Evolutionary conservation across 2,797 vertebrate species (phyloP).

Genomic region (Poeciliopsis paucimaculata): DNA sequence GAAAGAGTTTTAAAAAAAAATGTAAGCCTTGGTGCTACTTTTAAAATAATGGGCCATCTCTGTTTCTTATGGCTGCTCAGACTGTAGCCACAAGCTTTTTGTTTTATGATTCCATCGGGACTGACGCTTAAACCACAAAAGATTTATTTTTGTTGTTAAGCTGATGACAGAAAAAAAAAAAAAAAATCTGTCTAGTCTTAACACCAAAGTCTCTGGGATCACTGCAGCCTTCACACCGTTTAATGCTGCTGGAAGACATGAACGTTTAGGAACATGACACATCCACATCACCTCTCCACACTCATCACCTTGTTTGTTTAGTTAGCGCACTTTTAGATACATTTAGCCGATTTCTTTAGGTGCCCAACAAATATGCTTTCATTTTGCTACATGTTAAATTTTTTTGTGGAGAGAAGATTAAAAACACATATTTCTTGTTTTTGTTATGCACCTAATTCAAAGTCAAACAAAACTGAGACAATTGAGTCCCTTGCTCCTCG

Average conservation of each 20-base stretch:
- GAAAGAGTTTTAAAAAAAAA: too few species aligned
- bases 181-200: neutral
- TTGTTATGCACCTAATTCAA: neutral
- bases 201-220: neutral
- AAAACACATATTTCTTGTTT: neutral
- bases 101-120: neutral
- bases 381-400: neutral
- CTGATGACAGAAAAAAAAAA: neutral
- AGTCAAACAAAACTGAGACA: neutral
- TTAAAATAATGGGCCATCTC: neutral
- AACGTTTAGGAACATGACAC: neutral
- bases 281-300: neutral
- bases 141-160: neutral
- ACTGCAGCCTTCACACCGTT: neutral
- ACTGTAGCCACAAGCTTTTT: neutral
- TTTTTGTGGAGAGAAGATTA: neutral
- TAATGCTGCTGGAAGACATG: neutral
- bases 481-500: neutral
- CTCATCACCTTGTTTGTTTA: neutral
- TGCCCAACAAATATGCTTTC: neutral
- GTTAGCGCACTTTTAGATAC: neutral
- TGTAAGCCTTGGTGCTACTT: neutral
- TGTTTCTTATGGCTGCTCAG: neutral
- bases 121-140: neutral
- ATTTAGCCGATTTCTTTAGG: neutral